Evolutionary conservation across 1,140 invertebrate species (phyloP), one percentile per base, ranked within the genome.

Genomic region (Pogonus chalceus): DNA sequence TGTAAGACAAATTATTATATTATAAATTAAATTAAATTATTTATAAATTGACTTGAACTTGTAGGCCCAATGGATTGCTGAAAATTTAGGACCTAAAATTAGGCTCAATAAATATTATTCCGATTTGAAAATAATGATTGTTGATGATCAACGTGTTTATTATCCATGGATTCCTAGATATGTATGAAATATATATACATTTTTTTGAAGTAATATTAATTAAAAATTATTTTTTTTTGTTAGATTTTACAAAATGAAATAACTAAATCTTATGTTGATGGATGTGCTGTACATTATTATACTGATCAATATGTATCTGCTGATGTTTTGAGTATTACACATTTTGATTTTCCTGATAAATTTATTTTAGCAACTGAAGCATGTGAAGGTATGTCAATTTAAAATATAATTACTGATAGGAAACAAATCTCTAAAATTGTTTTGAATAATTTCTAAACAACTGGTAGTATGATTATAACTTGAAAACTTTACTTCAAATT

Each of bases 271-370:
- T 88, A 82, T 62, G 72, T 88, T 14, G 76, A 80, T 56, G 86
- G 85, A 16, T 72, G 86, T 12, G 86, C 75, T 12, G 70, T 86
- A 18, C 87, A 89, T 67, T 89, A 85, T 78, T 89, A 78, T 56
- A 73, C 69, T 18, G 81, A 87, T 62, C 57, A 61, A 2, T 24
- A 76, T 2, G 58, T 75, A 0, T 74, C 78, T 0, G 61, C 76
- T 0, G 56, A 58, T 14, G 64, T 77, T 3, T 59, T 88, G 2
- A 67, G 72, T 18, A 58, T 62, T 20, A 72, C 74, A 20, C 82
- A 80, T 59, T 58, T 70, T 0, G 64, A 70, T 22, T 79, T 77
- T 63, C 82, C 84, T 0, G 69, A 79, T 51, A 78, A 81, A 57
- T 83, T 86, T 54, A 72, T 87, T 18, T 63, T 88, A n/a, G 74